These are phyloP conservation scores for Gisinianus flammeolus DNA, from an alignment of 2,888 invertebrate genomes.

Conservation along the genomic window DNA sequence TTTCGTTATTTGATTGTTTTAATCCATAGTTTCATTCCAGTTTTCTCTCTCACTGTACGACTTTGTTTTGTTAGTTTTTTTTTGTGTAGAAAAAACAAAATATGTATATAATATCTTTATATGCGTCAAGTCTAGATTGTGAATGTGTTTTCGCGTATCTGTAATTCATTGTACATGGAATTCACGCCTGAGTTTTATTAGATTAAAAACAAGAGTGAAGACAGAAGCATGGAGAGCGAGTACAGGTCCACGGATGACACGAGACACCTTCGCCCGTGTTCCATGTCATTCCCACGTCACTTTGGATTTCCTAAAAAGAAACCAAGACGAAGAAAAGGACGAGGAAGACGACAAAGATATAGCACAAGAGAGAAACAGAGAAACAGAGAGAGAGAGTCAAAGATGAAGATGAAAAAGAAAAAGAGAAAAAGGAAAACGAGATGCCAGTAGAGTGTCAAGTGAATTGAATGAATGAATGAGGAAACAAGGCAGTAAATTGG, in stretches of 20 bases:
- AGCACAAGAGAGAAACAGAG: not conserved
- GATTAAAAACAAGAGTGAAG: not conserved
- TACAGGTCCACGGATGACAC: not conserved
- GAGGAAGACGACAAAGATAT: not conserved
- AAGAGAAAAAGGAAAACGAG: not conserved
- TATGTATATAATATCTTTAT: too few species aligned
- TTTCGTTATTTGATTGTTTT: not conserved
- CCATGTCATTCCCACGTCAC: too few species aligned
- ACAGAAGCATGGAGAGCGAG: not conserved
- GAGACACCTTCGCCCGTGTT: too few species aligned
- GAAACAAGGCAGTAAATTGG: not conserved
- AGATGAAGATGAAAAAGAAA: not conserved
- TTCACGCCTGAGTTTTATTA: constrained; percentile 5
- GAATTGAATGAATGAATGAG: not conserved
- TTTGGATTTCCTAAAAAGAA: not conserved
- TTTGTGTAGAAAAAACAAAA: too few species aligned
- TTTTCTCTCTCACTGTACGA: too few species aligned
- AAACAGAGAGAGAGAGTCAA: not conserved
- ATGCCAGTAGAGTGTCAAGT: constrained; percentile 11
- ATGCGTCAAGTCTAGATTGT: too few species aligned
- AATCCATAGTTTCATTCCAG: not conserved
- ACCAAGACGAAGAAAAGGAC: not conserved
- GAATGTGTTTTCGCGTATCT: too few species aligned
- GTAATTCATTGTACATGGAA: not conserved
- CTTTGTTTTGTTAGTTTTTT: too few species aligned